phyloP scores from a whole-genome alignment of 2,797 vertebrate genomes.

The Eremophila alpestris region DNA sequence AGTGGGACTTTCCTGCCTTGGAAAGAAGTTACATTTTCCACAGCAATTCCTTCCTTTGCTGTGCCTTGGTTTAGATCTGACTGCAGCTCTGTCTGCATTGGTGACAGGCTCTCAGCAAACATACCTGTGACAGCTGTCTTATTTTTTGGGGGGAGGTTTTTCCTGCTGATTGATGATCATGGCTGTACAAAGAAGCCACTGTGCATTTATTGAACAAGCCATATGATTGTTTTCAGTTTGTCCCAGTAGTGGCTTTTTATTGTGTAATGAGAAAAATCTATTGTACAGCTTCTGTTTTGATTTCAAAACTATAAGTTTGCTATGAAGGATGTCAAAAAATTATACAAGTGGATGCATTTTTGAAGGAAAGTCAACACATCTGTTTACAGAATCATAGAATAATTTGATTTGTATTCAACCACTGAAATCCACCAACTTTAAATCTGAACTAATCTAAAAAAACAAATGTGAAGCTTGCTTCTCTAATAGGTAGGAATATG shows the following conservation, averaged over 20 bases:
- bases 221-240: not conserved
- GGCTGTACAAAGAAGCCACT: not conserved
- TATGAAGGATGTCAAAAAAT: not conserved
- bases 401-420: not conserved
- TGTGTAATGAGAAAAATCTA: not conserved
- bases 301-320: not conserved
- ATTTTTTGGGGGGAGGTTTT: not conserved
- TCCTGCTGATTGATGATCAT: not conserved
- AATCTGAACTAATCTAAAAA: not conserved
- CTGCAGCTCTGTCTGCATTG: not conserved
- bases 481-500: not conserved
- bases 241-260: not conserved
- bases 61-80: not conserved
- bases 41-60: not conserved
- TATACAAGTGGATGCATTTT: not conserved
- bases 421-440: slow-evolving; percentile 5
- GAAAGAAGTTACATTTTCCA: not conserved
- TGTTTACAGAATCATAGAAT: not conserved
- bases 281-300: not conserved
- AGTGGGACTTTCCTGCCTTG: not conserved
- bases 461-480: not conserved
- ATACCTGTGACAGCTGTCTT: not conserved
- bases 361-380: not conserved
- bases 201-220: not conserved
- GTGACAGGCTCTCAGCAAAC: not conserved